Evolutionary conservation across 2,888 invertebrate species (phyloP).

Genomic region (Apoda limacodes): DNA sequence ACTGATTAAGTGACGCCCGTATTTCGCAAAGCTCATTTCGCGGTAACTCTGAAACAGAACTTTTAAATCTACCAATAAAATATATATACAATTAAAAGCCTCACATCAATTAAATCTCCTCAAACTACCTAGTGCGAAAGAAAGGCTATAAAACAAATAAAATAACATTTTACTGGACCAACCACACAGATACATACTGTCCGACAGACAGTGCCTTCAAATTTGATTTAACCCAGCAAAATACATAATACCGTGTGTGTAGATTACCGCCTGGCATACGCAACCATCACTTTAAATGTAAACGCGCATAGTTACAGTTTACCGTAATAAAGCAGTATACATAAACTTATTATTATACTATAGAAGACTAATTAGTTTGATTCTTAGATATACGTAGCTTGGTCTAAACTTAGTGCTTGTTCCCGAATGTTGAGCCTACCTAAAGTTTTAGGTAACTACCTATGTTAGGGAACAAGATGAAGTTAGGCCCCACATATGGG

Average conservation of each 20-base stretch:
- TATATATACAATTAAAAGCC: too few relatives aligned
- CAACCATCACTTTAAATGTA: too few relatives aligned
- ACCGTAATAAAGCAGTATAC: conserved; percentile 51
- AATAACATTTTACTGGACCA: conserved; percentile 87
- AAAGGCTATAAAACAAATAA: conserved; percentile 41
- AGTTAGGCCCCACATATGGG: conserved; percentile 41
- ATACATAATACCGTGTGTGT: too few relatives aligned
- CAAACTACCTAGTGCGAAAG: conserved; percentile 29
- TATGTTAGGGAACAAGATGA: conserved; percentile 26
- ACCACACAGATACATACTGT: too few relatives aligned
- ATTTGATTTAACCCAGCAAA: conserved; percentile 89
- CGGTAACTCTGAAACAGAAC: too few relatives aligned
- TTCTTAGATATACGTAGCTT: conserved; percentile 67
- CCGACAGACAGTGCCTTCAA: conserved; percentile 96
- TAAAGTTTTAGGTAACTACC: conserved; percentile 17
- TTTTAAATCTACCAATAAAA: too few relatives aligned
- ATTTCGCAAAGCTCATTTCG: too few relatives aligned
- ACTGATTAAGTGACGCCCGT: too few relatives aligned
- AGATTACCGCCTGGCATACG: conserved; percentile 49
- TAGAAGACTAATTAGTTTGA: conserved; percentile 69
- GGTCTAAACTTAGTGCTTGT: conserved; percentile 31
- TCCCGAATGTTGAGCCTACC: background rate
- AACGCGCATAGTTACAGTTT: conserved; percentile 38
- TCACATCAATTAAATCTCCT: conserved; percentile 18
- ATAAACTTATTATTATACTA: conserved; percentile 66